Percentiles rank a stretch among this genome's conserved stretches.
These are phyloP conservation scores for Lasioglossum marginatum DNA, from an alignment of 2,888 invertebrate species.

Conservation along the genomic window DNA sequence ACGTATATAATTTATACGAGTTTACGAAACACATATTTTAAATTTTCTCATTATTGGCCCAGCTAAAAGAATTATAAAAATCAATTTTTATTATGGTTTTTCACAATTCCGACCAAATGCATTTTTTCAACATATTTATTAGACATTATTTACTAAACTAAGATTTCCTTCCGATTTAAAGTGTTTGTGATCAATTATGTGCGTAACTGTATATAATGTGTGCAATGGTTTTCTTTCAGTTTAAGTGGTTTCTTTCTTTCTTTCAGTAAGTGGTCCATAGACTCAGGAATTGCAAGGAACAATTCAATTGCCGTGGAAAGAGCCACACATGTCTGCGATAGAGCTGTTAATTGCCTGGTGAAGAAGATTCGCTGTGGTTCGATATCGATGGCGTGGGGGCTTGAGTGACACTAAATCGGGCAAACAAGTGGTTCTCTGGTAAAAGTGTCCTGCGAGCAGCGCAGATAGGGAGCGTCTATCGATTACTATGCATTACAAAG, in stretches of 20 bases:
- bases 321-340: neutral
- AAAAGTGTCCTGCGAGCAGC: slow-evolving; percentile 40
- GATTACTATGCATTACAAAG: slow-evolving; percentile 65
- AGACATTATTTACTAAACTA: too few species aligned
- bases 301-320: slow-evolving; percentile 1
- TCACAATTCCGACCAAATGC: too few species aligned
- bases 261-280: neutral
- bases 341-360: slow-evolving; percentile 26
- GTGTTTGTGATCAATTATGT: too few species aligned
- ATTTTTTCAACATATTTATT: too few species aligned
- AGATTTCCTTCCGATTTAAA: too few species aligned
- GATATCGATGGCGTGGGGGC: neutral
- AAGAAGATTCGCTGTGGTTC: slow-evolving; percentile 1
- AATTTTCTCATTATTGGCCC: too few species aligned
- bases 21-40: too few species aligned
- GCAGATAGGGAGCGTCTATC: slow-evolving; percentile 55
- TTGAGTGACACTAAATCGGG: neutral
- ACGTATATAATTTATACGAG: too few species aligned
- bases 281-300: neutral
- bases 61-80: too few species aligned
- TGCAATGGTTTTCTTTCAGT: too few species aligned
- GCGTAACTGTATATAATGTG: too few species aligned
- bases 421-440: slow-evolving; percentile 29
- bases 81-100: too few species aligned
- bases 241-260: neutral